phyloP scores from a whole-genome alignment of 2,888 invertebrate species.

The Chironomus riparius region DNA sequence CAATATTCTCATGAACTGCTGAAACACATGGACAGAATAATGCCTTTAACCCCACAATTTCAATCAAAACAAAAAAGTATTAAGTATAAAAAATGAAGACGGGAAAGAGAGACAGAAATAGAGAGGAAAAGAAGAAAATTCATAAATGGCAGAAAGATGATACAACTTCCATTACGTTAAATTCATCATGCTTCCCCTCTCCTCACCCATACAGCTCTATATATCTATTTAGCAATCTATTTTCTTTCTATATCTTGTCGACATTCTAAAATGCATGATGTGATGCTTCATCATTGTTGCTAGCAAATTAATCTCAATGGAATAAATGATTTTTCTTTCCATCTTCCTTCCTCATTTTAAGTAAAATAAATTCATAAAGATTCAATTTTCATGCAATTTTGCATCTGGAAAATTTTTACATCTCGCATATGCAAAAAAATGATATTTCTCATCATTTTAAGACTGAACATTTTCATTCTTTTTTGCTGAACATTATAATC shows the following conservation, averaged over 20 bases:
- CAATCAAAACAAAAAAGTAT: too few relatives aligned
- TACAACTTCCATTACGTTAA: neutral
- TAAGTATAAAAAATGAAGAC: too few relatives aligned
- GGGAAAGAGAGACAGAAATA: neutral
- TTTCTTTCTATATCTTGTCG: neutral
- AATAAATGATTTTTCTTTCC: neutral
- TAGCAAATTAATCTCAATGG: conserved; percentile 6
- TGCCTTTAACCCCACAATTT: too few relatives aligned
- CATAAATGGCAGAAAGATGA: conserved; percentile 1
- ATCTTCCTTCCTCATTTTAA: too few relatives aligned
- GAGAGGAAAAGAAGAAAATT: neutral
- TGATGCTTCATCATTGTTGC: neutral
- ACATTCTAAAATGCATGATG: neutral
- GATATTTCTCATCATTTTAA: too few relatives aligned
- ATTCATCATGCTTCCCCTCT: neutral
- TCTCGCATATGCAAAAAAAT: neutral
- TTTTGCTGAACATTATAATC: neutral
- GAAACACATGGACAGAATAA: too few relatives aligned
- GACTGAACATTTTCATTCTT: too few relatives aligned
- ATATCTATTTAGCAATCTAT: too few relatives aligned
- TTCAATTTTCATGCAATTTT: conserved; percentile 1
- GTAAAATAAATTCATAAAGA: neutral
- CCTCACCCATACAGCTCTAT: neutral
- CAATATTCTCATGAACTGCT: too few relatives aligned
- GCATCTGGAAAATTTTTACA: neutral